Base-by-base conservation (phyloP, 2,797 vertebrate species). In the Valencia hispanica region DNA sequence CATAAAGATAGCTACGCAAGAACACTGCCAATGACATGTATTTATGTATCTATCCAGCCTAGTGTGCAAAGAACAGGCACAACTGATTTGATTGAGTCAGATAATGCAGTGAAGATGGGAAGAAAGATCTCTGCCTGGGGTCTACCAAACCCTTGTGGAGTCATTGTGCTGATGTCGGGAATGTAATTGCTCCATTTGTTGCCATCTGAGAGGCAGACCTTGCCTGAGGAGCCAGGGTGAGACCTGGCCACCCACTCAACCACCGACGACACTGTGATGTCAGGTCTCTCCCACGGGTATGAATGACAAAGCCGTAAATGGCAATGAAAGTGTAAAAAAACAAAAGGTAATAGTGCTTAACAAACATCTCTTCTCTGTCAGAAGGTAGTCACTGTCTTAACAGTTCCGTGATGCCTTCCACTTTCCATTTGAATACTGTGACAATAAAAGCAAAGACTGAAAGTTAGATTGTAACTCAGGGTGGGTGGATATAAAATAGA, bases 141-240 rank as follows among this genome's bases (percentile, higher is more conserved):
- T 72, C 85, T 81, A 76, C 72, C 73, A 50, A 77, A 74, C 73
- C 74, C 47, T 41, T 73, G 48, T 27, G 34, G 0, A 72, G 70
- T 72, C 59, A 80, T 57, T 78, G 70, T 72, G 57, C 73, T 51
- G 34, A 59, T 61, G 41, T 41, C 68, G 74, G 84, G 66, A 73
- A 87, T 84, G 85, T 87, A 89, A 89, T 88, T 85, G 68, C 39
- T 25, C 51, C 53, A 27, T 84, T 85, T 72, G 77, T 74, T 83
- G 17, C 74, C 14, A 22, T 78, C 43, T 65, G 66, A 77, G 72
- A 79, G 83, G 47, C 82, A 87, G 72, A 74, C 72, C 73, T 77
- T 84, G 78, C 53, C 25, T 51, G 70, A 65, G 70, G 39, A n/a
- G 84, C 83, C 81, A 68, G 39, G 82, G 89, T 27, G 88, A 79